Base-by-base conservation (phyloP, 2,113 vertebrate genomes). In the Regulus satrapa region DNA sequence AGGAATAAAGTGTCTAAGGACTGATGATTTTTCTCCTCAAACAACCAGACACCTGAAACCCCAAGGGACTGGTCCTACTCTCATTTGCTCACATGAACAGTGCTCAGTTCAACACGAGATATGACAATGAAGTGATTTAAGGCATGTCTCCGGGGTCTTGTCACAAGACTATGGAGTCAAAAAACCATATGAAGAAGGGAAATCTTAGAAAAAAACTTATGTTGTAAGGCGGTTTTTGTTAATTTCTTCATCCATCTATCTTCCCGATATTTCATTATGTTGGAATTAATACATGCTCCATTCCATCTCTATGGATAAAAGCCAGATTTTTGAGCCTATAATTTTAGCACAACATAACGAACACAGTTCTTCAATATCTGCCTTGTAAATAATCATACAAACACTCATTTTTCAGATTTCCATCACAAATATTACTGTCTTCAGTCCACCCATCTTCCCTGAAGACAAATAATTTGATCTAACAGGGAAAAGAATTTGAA, bases 401-500 rank as follows among this genome's bases (percentile, higher is more conserved):
- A 11, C 46, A 71, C 18, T 91, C 14, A 4, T 83, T 93, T 96
- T 94, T 93, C 77, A 94, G 51, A 94, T 85, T 92, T 87, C 78
- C 67, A 68, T 94, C 87, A 83, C 38, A 89, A 89, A 73, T 90
- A 83, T 92, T 89, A 63, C 46, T 77, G 28, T 85, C 59, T 96
- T 92, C 45, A 83, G 80, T 88, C 83, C 31, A 56, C 67, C 14
- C 31, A 51, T 88, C 77, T 89, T 94, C 78, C 62, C 58, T 29
- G 61, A 83, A 96, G 85, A 91, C 26, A 96, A 96, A 94, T 84
- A 85, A 94, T 91, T 88, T 88, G 48, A 84, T 92, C 51, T 83
- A 94, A 77, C 40, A 67, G n/a, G 68, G 28, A 75, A 92, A 95
- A 96, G 64, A 94, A 90, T 94, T 81, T 82, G 63, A 95, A 85